These are phyloP conservation scores for Erinaceus europaeus DNA, from an alignment of 2,113 vertebrate genomes.

Conservation along the genomic window DNA sequence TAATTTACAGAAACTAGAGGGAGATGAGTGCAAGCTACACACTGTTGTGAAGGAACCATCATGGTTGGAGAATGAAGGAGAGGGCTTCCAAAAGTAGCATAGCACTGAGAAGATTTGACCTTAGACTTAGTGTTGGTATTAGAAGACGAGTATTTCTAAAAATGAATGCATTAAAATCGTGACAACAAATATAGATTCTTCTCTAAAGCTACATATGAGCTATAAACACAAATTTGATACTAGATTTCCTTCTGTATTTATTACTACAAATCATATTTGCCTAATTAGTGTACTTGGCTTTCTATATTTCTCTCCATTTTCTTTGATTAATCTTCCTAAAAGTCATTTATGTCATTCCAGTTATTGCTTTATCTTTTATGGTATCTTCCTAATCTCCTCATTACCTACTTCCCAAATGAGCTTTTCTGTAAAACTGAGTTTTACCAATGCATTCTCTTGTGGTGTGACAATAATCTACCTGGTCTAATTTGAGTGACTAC, in stretches of 20 bases:
- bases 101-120: neutral
- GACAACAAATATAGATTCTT: constrained; percentile 11
- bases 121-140: neutral
- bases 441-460: neutral
- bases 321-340: neutral
- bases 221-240: neutral
- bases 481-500: neutral
- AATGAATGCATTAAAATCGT: neutral
- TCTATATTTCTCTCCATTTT: neutral
- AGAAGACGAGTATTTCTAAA: neutral
- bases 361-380: neutral
- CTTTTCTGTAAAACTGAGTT: neutral
- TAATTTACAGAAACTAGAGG: neutral
- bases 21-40: fast-evolving
- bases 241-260: neutral
- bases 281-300: neutral
- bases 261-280: constrained; percentile 9
- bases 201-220: neutral
- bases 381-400: neutral
- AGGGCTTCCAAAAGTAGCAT: neutral
- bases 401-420: neutral
- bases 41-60: neutral
- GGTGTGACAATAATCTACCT: neutral
- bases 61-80: neutral
- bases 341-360: neutral